phyloP scores from a whole-genome alignment of 2,888 invertebrate genomes.

The Geotrupes spiniger region DNA sequence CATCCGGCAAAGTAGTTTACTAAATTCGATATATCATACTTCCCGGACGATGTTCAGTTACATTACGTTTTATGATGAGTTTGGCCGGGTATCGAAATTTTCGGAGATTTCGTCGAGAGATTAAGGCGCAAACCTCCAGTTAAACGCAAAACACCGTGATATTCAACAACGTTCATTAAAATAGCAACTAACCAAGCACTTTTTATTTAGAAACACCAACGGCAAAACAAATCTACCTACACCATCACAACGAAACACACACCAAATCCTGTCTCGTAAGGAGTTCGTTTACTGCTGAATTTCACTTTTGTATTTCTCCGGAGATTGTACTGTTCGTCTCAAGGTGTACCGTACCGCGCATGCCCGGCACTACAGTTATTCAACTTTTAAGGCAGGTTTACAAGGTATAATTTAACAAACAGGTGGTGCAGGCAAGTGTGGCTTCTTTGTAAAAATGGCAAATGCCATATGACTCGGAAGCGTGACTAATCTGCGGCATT shows the following conservation, averaged over 20 bases:
- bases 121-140: constrained; percentile 24
- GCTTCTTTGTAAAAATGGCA: constrained; percentile 10
- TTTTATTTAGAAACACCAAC: constrained; percentile 3
- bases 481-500: constrained; percentile 1
- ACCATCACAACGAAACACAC: background rate
- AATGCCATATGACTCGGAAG: constrained; percentile 6
- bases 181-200: background rate
- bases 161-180: background rate
- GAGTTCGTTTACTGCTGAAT: constrained; percentile 17
- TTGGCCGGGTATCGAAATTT: too few species aligned
- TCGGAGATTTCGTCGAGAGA: constrained; percentile 21
- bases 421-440: constrained; percentile 28
- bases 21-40: too few species aligned
- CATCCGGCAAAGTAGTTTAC: too few species aligned
- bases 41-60: too few species aligned
- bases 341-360: constrained; percentile 42
- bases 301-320: constrained; percentile 41
- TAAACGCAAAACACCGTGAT: background rate
- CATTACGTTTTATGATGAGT: too few species aligned
- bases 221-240: background rate
- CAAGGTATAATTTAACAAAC: constrained; percentile 38
- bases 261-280: constrained; percentile 1
- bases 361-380: constrained; percentile 44
- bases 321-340: constrained; percentile 42
- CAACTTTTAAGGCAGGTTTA: constrained; percentile 45